phyloP scores from a whole-genome alignment of 2,888 invertebrate genomes.

The Rapana venosa region DNA sequence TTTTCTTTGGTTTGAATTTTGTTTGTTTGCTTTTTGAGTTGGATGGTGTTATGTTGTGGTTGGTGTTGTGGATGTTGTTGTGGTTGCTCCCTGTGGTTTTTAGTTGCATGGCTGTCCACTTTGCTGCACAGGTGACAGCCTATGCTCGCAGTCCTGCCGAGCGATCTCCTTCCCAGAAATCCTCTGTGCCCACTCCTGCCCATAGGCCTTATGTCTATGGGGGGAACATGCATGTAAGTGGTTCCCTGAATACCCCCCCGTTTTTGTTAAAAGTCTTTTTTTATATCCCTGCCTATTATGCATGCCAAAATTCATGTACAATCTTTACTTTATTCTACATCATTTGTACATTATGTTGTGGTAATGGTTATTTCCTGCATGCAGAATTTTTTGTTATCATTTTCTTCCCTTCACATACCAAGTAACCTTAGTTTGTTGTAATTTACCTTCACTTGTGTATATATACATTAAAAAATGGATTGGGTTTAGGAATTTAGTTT shows the following conservation, averaged over 20 bases:
- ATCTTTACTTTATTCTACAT: not conserved
- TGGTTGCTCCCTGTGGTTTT: not conserved
- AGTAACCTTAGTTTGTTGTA: too few relatives aligned
- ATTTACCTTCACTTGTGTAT: too few relatives aligned
- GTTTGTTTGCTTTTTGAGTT: not conserved
- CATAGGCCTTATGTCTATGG: constrained; percentile 37
- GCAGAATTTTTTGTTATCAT: not conserved
- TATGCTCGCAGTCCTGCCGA: constrained; percentile 30
- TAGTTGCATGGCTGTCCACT: constrained; percentile 2
- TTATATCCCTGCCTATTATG: not conserved
- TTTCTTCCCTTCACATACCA: not conserved
- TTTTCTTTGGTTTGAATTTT: too few relatives aligned
- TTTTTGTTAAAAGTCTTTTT: not conserved
- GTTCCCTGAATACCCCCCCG: not conserved
- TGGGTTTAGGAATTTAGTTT: too few relatives aligned
- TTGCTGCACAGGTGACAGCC: constrained; percentile 22
- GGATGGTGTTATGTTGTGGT: not conserved
- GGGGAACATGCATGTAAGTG: constrained; percentile 39
- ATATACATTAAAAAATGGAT: too few relatives aligned
- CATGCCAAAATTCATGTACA: not conserved
- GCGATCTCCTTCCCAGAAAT: constrained; percentile 18
- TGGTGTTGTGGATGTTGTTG: not conserved
- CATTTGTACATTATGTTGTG: too few relatives aligned
- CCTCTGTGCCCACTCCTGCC: constrained; percentile 1
- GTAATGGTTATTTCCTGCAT: not conserved